Evolutionary conservation across 2,113 vertebrate genomes (phyloP).

Genomic region (Sturnira hondurensis): DNA sequence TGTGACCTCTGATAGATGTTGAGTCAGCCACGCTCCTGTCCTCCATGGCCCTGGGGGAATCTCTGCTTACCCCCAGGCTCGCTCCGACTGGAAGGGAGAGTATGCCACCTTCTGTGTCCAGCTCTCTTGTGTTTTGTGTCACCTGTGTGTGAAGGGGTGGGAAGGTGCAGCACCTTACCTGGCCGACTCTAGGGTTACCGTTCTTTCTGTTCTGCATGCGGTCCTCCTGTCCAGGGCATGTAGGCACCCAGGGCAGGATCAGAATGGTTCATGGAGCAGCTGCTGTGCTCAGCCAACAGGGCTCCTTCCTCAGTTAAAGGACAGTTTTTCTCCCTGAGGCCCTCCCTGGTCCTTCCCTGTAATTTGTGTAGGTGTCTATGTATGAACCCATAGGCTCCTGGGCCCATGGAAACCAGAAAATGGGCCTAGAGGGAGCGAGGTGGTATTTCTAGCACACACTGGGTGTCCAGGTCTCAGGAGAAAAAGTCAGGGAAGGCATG

Average conservation of each 20-base stretch:
- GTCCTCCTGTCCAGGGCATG: not conserved
- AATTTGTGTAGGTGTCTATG: not conserved
- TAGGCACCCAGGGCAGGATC: not conserved
- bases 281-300: not conserved
- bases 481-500: not conserved
- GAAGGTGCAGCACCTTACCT: not conserved
- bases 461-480: not conserved
- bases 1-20: not conserved
- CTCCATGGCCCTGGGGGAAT: not conserved
- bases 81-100: not conserved
- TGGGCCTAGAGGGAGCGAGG: not conserved
- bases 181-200: too few relatives aligned
- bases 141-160: accelerated
- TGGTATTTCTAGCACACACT: not conserved
- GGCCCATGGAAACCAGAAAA: not conserved
- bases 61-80: not conserved
- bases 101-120: not conserved
- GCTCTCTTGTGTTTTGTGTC: not conserved
- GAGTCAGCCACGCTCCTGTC: not conserved
- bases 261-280: accelerated
- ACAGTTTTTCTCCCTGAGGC: not conserved
- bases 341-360: not conserved
- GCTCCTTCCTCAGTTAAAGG: not conserved
- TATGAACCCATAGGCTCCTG: not conserved
- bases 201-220: not conserved